Percentiles rank a stretch among this genome's conserved stretches.
Evolutionary conservation across 2,113 vertebrate species (phyloP).

Genomic region (Paramisgurnus dabryanus): DNA sequence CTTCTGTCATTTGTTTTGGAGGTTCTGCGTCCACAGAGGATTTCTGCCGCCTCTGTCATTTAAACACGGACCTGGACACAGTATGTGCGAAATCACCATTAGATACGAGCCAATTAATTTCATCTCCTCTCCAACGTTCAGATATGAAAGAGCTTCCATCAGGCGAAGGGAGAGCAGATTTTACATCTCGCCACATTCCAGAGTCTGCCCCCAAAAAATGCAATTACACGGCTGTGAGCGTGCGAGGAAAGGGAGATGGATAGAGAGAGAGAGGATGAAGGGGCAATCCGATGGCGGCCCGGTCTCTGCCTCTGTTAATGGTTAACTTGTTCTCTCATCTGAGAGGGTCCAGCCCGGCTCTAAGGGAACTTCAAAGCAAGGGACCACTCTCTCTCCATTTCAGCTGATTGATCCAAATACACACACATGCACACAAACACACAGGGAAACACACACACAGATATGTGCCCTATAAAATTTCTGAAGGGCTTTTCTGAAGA

Average conservation of each 20-base stretch:
- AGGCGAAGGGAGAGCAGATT: slow-evolving; percentile 58
- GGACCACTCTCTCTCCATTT: slow-evolving; percentile 63
- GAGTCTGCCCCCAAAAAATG: slow-evolving; percentile 69
- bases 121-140: slow-evolving; percentile 66
- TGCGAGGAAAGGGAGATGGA: slow-evolving; percentile 48
- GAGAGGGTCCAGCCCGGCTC: slow-evolving; percentile 63
- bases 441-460: slow-evolving; percentile 31
- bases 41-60: slow-evolving; percentile 15
- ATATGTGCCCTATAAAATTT: slow-evolving; percentile 10
- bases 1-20: slow-evolving; percentile 23
- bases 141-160: slow-evolving; percentile 62
- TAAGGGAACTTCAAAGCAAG: slow-evolving; percentile 70
- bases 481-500: not conserved
- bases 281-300: slow-evolving; percentile 58
- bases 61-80: slow-evolving; percentile 4
- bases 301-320: slow-evolving; percentile 68
- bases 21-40: not conserved
- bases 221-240: slow-evolving; percentile 71
- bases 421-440: slow-evolving; percentile 7
- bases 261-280: slow-evolving; percentile 40
- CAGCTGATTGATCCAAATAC: slow-evolving; percentile 62
- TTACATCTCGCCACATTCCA: slow-evolving; percentile 64
- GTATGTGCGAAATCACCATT: slow-evolving; percentile 56
- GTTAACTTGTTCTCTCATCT: slow-evolving; percentile 57
- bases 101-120: slow-evolving; percentile 77